Base-by-base conservation (phyloP, 2,888 invertebrate species). In the Caenorhabditis macrosperma region DNA sequence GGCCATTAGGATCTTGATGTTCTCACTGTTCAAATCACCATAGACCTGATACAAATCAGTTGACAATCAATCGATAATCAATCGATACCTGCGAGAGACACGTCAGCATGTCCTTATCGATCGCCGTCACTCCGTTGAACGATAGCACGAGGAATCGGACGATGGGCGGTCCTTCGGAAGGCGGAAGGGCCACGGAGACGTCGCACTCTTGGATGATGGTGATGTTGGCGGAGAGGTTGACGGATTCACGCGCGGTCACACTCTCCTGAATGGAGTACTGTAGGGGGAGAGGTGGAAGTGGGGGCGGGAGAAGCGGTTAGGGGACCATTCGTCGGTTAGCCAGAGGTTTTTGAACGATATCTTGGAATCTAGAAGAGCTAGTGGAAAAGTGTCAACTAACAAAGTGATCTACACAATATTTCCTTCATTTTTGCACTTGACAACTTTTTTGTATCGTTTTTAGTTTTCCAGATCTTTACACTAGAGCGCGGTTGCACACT, bases 161-260 rank as follows among this genome's bases (percentile, higher is more conserved):
- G 22, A 81, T 78, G 1, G 72, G 46, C 9, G 75, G 75, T 1
- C 60, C 67, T 28, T 76, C 78, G 6, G 48, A 44, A n/a, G 69
- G 59, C 7, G 80, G 80, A 2, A 66, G 60, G 1, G 68, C 54
- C 0, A 75, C 67, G 12, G 67, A 67, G 2, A 71, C 67, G 41
- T 84, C 84, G 24, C 69, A 78, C 38, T 84, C 84, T 55, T 84
- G 84, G n/a, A 82, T 82, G 7, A 84, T 82, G 3, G 82, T 78
- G 26, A 84, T 82, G 54, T 84, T 84, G 4, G 84, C 79, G 2
- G 79, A 82, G 2, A 82, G 72, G 57, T 77, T 77, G 10, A 74
- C 57, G 1, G 69, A 75, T 44, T 80, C 80, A 7, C 82, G 60
- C 1, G 78, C 82, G 9, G 74, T 64, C 3, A 84, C 50, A 46